Base-by-base conservation (phyloP, 2,888 invertebrate species). In the Papilio protenor region DNA sequence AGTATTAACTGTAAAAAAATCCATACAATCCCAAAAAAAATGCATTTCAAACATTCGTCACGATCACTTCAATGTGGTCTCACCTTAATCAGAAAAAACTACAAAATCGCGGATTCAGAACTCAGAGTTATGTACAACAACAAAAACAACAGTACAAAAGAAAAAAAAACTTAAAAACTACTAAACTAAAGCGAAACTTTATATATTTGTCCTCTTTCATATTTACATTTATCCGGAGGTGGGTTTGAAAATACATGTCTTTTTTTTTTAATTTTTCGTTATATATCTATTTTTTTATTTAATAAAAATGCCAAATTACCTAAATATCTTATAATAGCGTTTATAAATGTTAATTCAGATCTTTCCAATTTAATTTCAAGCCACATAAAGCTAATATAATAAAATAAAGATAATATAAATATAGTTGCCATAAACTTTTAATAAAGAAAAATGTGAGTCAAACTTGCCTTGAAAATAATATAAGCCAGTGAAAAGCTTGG, bases 151-250 rank as follows among this genome's bases (percentile, higher is more conserved):
- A 80, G 77, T 79, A 81, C 72, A 40, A 40, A 79, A 79, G 78
- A 78, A 79, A 79, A n/a, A 74, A 73, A 80, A 79, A 59, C 75
- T 81, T 83, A 81, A 79, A 80, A 78, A 47, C 82, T 82, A 82
- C 55, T 73, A 77, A 75, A 52, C n/a, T 47, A 75, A 69, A 55
- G 47, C 11, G n/a, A 47, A 73, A 40, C 18, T 8, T 57, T 8
- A 66, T 57, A n/a, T 73, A 76, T 69, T 61, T 79, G 40, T 76
- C 66, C 55, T 69, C 77, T 55, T 69, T 72, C 12, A 69, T 69
- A 66, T 80, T 78, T 77, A 78, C 80, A 71, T 76, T 75, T 73
- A 78, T 73, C 80, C 80, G 82, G 83, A 82, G 82, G 83, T 81
- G 82, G 80, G 78, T 81, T 78, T 70, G 71, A 81, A 82, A 77